Conservation (phyloP, 2,113 vertebrate genomes). For the Amphilophus citrinellus region DNA sequence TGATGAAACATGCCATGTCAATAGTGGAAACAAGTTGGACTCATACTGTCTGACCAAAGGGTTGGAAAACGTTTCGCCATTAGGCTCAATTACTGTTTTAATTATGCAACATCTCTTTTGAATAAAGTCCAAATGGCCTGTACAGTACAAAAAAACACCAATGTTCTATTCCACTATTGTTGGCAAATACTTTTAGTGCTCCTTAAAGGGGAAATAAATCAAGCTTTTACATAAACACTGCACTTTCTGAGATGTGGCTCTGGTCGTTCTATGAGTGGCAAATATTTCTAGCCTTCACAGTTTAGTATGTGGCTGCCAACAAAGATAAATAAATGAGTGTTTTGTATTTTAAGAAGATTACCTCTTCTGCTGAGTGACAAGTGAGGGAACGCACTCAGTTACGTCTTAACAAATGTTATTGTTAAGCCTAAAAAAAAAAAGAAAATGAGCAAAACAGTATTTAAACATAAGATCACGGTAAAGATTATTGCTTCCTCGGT, state of each 20-base stretch:
- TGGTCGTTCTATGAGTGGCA: not conserved
- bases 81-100: not conserved
- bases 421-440: not conserved
- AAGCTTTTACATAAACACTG: not conserved
- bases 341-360: not conserved
- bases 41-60: not conserved
- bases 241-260: not conserved
- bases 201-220: not conserved
- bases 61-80: not conserved
- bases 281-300: not conserved
- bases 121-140: not conserved
- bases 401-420: not conserved
- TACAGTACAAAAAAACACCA: not conserved
- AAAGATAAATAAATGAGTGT: not conserved
- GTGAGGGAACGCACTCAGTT: not conserved
- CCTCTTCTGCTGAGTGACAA: not conserved
- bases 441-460: slow-evolving; percentile 17
- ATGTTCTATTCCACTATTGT: not conserved
- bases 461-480: not conserved
- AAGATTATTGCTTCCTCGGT: slow-evolving; percentile 4
- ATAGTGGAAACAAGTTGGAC: slow-evolving; percentile 5
- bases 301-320: not conserved
- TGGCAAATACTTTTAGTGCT: not conserved
- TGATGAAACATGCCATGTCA: slow-evolving; percentile 56
- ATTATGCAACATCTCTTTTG: not conserved